Percentiles rank a stretch among this genome's conserved stretches.
These are phyloP conservation scores for Pristionchus entomophagus DNA, from an alignment of 2,888 invertebrate species.

Conservation along the genomic window DNA sequence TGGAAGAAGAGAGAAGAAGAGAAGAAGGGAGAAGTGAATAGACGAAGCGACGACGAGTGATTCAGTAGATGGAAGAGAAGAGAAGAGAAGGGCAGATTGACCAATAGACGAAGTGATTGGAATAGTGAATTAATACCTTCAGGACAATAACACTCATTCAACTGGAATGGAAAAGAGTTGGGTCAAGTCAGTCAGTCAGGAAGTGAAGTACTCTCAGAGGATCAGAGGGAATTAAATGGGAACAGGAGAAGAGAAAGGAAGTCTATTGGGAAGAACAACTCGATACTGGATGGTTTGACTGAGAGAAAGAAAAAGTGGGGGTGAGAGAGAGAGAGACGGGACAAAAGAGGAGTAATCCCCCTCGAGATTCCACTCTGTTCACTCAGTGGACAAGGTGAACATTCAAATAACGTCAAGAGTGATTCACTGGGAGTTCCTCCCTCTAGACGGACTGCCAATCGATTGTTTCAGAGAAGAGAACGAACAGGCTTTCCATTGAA, in stretches of 20 bases:
- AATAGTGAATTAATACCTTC: background rate
- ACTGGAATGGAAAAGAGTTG: background rate
- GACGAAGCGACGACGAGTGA: background rate
- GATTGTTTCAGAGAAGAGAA: conserved; percentile 42
- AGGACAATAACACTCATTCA: background rate
- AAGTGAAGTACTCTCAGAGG: background rate
- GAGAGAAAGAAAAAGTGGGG: conserved; percentile 31
- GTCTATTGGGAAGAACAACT: background rate
- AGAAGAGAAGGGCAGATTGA: background rate
- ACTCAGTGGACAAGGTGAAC: background rate
- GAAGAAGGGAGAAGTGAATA: conserved; percentile 31
- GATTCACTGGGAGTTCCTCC: background rate
- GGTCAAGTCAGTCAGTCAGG: background rate
- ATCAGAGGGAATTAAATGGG: conserved; percentile 18
- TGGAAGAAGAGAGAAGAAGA: conserved; percentile 27
- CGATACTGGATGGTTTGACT: conserved; percentile 4
- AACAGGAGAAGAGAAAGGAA: background rate
- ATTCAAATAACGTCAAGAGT: background rate
- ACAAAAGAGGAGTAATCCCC: conserved; percentile 6
- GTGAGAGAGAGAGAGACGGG: background rate
- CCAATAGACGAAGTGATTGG: background rate
- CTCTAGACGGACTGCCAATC: background rate
- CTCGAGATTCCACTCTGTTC: background rate
- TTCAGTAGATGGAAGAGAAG: background rate
- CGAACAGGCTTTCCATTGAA: conserved; percentile 43